Percentiles rank a stretch among this genome's conserved stretches.
phyloP scores from a whole-genome alignment of 2,797 vertebrate species.

The Lacerta viridis region DNA sequence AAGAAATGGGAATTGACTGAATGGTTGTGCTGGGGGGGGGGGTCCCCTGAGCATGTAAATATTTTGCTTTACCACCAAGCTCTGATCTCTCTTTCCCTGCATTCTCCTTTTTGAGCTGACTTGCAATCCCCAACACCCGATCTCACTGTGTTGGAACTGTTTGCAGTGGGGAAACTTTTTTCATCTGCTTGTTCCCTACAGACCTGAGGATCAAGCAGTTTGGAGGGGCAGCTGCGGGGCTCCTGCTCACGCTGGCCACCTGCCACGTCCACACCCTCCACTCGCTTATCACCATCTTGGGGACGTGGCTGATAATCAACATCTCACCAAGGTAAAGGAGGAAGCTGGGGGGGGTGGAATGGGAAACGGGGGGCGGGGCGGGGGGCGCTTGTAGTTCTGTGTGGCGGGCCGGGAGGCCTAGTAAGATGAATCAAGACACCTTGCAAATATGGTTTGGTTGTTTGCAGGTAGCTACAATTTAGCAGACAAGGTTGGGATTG shows the following conservation, averaged over 20 bases:
- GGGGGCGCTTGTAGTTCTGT: fast-evolving
- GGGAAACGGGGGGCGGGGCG: not conserved
- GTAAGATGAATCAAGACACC: not conserved
- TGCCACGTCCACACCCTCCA: constrained; percentile 89
- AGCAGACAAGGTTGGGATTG: not conserved
- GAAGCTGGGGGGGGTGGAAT: too few species aligned
- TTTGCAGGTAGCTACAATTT: not conserved
- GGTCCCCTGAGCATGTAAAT: not conserved
- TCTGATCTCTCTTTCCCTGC: not conserved
- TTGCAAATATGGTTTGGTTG: not conserved
- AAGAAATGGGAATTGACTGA: not conserved
- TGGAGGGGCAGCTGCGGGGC: constrained; percentile 85
- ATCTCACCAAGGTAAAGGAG: constrained; percentile 84
- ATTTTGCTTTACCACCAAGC: not conserved
- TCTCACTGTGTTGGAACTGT: not conserved
- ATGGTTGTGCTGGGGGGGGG: not conserved
- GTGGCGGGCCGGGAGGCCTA: not conserved
- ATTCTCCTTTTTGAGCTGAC: not conserved
- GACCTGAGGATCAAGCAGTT: constrained; percentile 81
- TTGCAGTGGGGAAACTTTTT: not conserved
- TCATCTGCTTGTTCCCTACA: not conserved
- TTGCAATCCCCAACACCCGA: too few species aligned
- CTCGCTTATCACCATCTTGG: constrained; percentile 88
- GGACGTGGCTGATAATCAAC: constrained; percentile 91
- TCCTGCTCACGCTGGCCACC: constrained; percentile 84